phyloP scores from a whole-genome alignment of 2,888 invertebrate species.

The Tuta absoluta region DNA sequence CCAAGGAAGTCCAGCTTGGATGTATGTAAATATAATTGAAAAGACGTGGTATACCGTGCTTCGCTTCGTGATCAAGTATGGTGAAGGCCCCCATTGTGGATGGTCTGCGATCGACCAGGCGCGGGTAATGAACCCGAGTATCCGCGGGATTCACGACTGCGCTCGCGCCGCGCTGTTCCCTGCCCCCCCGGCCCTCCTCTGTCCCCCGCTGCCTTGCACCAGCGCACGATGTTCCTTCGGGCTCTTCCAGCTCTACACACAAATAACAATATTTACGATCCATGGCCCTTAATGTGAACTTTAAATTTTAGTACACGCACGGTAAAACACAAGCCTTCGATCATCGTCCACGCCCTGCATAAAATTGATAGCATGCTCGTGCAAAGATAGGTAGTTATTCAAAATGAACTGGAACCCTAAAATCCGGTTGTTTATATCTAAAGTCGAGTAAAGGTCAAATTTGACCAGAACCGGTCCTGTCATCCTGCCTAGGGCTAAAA shows the following conservation, averaged over 20 bases:
- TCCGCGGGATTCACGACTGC: conserved; percentile 56
- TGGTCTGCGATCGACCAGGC: conserved; percentile 44
- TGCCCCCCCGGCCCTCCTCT: conserved; percentile 38
- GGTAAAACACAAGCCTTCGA: conserved; percentile 5
- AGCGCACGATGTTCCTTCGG: conserved; percentile 54
- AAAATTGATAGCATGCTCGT: background rate
- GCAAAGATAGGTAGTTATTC: background rate
- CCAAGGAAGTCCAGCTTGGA: background rate
- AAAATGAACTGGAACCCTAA: background rate
- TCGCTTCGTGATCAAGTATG: conserved; percentile 45
- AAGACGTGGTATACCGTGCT: conserved; percentile 48
- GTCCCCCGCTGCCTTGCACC: conserved; percentile 42
- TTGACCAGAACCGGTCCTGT: conserved; percentile 15
- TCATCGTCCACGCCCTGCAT: background rate
- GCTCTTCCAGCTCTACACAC: conserved; percentile 43
- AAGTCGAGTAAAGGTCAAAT: conserved; percentile 24
- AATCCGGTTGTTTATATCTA: background rate
- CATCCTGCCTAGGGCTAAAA: conserved; percentile 25
- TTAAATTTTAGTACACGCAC: conserved; percentile 2
- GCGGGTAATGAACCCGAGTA: conserved; percentile 74
- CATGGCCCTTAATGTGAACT: conserved; percentile 29
- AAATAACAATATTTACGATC: conserved; percentile 47
- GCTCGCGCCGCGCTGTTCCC: conserved; percentile 33
- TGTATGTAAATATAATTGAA: conserved; percentile 19
- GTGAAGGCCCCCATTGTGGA: conserved; percentile 60